phyloP scores from a whole-genome alignment of 2,113 vertebrate genomes.

The Oreochromis aureus region DNA sequence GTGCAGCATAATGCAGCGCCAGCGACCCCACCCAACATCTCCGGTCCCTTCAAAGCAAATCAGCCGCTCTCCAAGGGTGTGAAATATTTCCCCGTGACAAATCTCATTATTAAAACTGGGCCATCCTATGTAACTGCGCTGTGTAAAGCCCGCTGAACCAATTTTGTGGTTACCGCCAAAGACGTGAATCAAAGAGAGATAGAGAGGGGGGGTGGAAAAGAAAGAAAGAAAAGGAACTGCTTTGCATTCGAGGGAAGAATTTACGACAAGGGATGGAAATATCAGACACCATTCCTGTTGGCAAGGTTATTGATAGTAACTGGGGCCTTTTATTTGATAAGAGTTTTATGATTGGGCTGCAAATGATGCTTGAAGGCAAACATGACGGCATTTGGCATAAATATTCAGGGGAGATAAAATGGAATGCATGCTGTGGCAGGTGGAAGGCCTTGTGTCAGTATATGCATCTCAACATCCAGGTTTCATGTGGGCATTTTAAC shows the following conservation, averaged over 20 bases:
- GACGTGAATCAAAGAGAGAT: neutral
- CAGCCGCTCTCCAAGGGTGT: slow-evolving; percentile 14
- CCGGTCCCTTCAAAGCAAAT: slow-evolving; percentile 32
- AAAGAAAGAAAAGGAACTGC: neutral
- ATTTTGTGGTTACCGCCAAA: slow-evolving; percentile 29
- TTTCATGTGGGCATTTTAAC: neutral
- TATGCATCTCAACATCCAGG: neutral
- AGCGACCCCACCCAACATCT: slow-evolving; percentile 78
- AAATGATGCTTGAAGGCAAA: neutral
- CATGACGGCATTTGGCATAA: neutral
- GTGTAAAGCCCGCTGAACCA: neutral
- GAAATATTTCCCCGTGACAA: slow-evolving; percentile 11
- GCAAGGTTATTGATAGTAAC: neutral
- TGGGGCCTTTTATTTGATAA: neutral
- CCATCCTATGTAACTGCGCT: neutral
- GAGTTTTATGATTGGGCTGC: neutral
- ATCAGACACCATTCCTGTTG: neutral
- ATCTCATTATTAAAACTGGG: slow-evolving; percentile 30
- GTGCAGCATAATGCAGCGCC: slow-evolving; percentile 76
- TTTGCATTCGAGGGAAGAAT: slow-evolving; percentile 38
- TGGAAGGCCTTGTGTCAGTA: neutral
- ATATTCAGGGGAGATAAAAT: neutral
- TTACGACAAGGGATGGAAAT: slow-evolving; percentile 9
- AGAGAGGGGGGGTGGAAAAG: neutral
- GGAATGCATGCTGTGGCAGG: neutral